Conservation (phyloP, 2,113 vertebrate species). For the crab-eating macaque (Macaca fascicularis) region T2T-MFA8v1.1 NC_088391.1:93057001-93057500, state of each 20-base stretch:
- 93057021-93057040: background rate
- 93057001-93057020: background rate
- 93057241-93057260: background rate
- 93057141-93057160: background rate
- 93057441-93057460: slow-evolving; percentile 64
- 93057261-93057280: background rate
- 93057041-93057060: background rate
- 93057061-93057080: background rate
- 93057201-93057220: background rate
- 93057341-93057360: slow-evolving; percentile 64
- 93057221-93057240: background rate
- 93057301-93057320: background rate
- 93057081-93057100: background rate
- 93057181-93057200: background rate
- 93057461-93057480: slow-evolving; percentile 7
- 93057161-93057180: background rate
- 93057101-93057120: background rate
- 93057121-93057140: background rate
- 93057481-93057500: background rate
- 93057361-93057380: slow-evolving; percentile 30
- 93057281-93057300: background rate
- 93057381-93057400: slow-evolving; percentile 64
- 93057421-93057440: slow-evolving; percentile 68
- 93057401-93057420: slow-evolving; percentile 70
- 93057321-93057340: background rate